These are phyloP conservation scores for Microctenopoma steveboyesi DNA, from an alignment of 2,797 vertebrate genomes.

Conservation along the genomic window DNA sequence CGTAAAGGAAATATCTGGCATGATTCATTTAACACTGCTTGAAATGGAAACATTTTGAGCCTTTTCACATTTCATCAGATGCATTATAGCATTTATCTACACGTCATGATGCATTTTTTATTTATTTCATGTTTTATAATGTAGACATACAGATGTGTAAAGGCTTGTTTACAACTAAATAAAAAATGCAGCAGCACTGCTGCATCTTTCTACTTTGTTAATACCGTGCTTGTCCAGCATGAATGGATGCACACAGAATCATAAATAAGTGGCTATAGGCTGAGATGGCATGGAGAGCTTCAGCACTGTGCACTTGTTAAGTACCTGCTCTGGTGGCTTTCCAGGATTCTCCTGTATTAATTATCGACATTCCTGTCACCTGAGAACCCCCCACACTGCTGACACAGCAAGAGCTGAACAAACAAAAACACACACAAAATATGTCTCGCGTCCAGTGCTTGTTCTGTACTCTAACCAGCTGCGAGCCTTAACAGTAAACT, in stretches of 20 bases:
- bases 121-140: background rate
- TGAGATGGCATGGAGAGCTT: slow-evolving; percentile 18
- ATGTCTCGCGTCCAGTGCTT: slow-evolving; percentile 38
- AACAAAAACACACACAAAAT: slow-evolving; percentile 28
- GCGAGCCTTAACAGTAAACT: slow-evolving; percentile 8
- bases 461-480: slow-evolving; percentile 41
- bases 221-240: slow-evolving; percentile 10
- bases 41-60: background rate
- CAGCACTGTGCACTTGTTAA: slow-evolving; percentile 42
- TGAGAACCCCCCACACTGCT: slow-evolving; percentile 63
- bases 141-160: background rate
- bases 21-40: background rate
- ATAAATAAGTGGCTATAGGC: slow-evolving; percentile 12
- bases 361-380: slow-evolving; percentile 79
- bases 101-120: no score
- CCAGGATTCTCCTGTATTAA: slow-evolving; percentile 78
- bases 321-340: slow-evolving; percentile 67
- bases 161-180: background rate
- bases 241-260: slow-evolving; percentile 25
- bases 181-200: slow-evolving; percentile 21
- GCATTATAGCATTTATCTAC: no score
- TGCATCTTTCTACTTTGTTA: slow-evolving; percentile 8
- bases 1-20: background rate
- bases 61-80: background rate
- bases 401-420: slow-evolving; percentile 55